phyloP scores from a whole-genome alignment of 2,113 vertebrate species.

The Collichthys lucidus region DNA sequence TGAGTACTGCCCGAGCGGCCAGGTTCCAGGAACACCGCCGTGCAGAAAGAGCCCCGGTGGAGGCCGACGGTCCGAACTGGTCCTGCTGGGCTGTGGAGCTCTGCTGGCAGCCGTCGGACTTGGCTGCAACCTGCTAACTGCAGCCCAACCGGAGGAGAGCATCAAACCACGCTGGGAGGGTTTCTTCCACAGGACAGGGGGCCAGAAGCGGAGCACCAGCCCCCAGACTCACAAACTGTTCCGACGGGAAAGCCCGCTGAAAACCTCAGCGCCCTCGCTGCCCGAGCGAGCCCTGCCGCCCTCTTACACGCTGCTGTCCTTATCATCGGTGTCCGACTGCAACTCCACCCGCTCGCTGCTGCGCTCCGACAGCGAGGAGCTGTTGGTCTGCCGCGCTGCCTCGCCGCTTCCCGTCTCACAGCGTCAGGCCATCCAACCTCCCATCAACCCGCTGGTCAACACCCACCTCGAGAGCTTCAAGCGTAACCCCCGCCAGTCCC shows the following conservation, averaged over 20 bases:
- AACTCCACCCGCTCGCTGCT: constrained; percentile 96
- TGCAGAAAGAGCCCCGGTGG: constrained; percentile 87
- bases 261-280: constrained; percentile 81
- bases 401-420: constrained; percentile 84
- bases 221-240: constrained; percentile 92
- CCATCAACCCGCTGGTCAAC: constrained; percentile 92
- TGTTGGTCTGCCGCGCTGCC: constrained; percentile 88
- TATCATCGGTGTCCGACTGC: constrained; percentile 96
- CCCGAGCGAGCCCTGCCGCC: constrained; percentile 70
- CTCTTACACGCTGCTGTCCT: constrained; percentile 91
- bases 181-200: constrained; percentile 90
- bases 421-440: constrained; percentile 82
- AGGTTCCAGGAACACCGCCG: constrained; percentile 88
- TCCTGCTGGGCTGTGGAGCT: constrained; percentile 92
- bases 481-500: constrained; percentile 92
- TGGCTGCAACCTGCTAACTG: constrained; percentile 89
- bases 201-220: constrained; percentile 89
- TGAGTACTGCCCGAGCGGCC: constrained; percentile 86
- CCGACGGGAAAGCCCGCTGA: constrained; percentile 88
- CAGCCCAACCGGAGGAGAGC: constrained; percentile 87
- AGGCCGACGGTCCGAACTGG: constrained; percentile 89
- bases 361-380: constrained; percentile 93
- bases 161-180: constrained; percentile 91
- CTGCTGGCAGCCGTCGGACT: constrained; percentile 94
- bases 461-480: constrained; percentile 96